These are phyloP conservation scores for Sarcophaga peregrina DNA, from an alignment of 1,140 invertebrate genomes.

Conservation along the genomic window DNA sequence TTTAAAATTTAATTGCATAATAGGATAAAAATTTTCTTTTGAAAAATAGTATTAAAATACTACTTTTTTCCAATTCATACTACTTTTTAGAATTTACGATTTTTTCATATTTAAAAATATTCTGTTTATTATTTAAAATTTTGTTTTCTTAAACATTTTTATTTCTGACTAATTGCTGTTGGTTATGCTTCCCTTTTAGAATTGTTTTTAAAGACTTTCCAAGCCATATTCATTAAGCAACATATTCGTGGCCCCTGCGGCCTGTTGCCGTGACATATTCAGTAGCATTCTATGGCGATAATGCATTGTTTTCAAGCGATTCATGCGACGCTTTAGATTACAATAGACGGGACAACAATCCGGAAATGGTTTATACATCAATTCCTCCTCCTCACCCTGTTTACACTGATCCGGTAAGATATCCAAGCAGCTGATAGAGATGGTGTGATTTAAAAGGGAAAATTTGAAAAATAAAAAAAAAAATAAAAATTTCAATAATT, in stretches of 20 bases:
- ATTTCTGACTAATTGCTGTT: too few species aligned
- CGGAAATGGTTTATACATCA: constrained; percentile 64
- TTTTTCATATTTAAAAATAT: too few species aligned
- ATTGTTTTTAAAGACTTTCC: constrained; percentile 16
- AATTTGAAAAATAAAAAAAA: background rate
- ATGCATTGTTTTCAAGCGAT: constrained; percentile 62
- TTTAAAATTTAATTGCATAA: too few species aligned
- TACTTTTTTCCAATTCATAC: too few species aligned
- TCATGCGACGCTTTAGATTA: constrained; percentile 63
- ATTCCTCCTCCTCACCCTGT: constrained; percentile 63
- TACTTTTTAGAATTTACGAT: too few species aligned
- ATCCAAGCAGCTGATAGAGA: constrained; percentile 57
- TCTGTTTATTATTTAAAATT: too few species aligned
- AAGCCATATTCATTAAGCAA: constrained; percentile 39
- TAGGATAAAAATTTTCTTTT: too few species aligned
- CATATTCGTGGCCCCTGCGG: constrained; percentile 3
- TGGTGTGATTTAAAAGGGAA: constrained; percentile 2
- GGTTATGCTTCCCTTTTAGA: background rate
- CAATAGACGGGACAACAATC: constrained; percentile 64
- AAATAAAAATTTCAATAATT: background rate
- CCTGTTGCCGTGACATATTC: constrained; percentile 54
- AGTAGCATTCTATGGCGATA: constrained; percentile 60
- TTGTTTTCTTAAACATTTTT: too few species aligned
- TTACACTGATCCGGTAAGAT: constrained; percentile 63
- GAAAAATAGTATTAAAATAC: too few species aligned